Evolutionary conservation across 2,888 invertebrate genomes (phyloP).

Genomic region (Drosophila robusta): DNA sequence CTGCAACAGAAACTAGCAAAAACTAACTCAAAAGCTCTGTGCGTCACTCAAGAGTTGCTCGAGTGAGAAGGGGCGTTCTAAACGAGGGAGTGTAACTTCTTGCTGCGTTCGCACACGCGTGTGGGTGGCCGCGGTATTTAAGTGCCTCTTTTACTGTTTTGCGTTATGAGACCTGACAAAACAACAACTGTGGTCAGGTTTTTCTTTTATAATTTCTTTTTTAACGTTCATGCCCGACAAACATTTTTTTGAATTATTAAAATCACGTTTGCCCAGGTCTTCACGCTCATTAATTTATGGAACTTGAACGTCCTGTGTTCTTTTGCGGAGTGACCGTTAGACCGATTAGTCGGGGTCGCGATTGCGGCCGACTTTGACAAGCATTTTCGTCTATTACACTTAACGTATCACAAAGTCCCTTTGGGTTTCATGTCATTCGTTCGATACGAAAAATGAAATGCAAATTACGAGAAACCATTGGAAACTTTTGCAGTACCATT

Average conservation of each 20-base stretch:
- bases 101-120: constrained; percentile 2
- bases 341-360: too few relatives aligned
- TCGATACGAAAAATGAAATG: constrained; percentile 31
- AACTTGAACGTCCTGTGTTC: too few relatives aligned
- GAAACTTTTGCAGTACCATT: constrained; percentile 27
- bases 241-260: neutral
- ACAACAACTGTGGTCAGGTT: constrained; percentile 16
- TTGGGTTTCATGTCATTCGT: constrained; percentile 25
- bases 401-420: constrained; percentile 12
- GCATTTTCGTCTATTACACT: neutral
- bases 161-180: constrained; percentile 28
- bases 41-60: constrained; percentile 36
- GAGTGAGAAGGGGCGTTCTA: neutral
- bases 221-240: constrained; percentile 11
- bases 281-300: too few relatives aligned
- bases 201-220: constrained; percentile 32
- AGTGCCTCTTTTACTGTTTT: constrained; percentile 12
- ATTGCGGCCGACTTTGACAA: neutral
- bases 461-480: constrained; percentile 39
- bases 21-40: constrained; percentile 35
- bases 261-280: neutral
- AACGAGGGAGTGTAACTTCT: neutral
- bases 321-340: too few relatives aligned
- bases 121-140: constrained; percentile 1
- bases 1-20: constrained; percentile 29